Conservation (phyloP, 2,888 invertebrate genomes). For the Eupithecia subumbrata region DNA sequence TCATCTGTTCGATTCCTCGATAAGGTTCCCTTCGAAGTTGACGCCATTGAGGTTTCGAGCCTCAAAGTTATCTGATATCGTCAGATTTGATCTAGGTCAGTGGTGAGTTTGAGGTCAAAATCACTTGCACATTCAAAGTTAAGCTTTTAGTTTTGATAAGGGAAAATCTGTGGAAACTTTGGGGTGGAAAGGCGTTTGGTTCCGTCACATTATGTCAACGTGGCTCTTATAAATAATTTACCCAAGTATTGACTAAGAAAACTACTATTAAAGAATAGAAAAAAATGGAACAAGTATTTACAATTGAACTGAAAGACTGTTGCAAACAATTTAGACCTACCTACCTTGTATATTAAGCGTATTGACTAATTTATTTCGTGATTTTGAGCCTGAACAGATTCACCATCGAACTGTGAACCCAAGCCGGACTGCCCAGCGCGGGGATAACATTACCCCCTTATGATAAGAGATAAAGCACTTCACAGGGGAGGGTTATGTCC, state of each 20-base stretch:
- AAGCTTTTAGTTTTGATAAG: conserved; percentile 67
- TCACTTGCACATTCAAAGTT: conserved; percentile 69
- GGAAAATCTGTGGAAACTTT: conserved; percentile 35
- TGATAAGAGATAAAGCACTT: background rate
- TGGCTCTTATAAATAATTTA: background rate
- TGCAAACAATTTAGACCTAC: too few relatives aligned
- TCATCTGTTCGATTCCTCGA: conserved; percentile 67
- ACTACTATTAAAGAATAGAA: too few relatives aligned
- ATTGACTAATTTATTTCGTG: too few relatives aligned
- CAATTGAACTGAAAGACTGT: too few relatives aligned
- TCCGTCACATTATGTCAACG: background rate
- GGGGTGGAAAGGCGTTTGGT: background rate
- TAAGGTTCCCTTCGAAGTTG: conserved; percentile 69
- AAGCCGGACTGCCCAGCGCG: too few relatives aligned
- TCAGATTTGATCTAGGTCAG: conserved; percentile 56
- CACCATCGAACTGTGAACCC: too few relatives aligned
- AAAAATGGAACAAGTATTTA: too few relatives aligned
- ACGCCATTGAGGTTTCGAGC: conserved; percentile 59
- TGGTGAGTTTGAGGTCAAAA: conserved; percentile 66
- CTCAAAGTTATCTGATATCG: conserved; percentile 74
- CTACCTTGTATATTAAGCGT: too few relatives aligned
- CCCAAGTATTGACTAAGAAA: background rate
- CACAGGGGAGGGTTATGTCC: background rate
- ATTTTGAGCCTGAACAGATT: too few relatives aligned
- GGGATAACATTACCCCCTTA: background rate